Conservation (phyloP, 2,113 vertebrate species). For the Rallus limicola region DNA sequence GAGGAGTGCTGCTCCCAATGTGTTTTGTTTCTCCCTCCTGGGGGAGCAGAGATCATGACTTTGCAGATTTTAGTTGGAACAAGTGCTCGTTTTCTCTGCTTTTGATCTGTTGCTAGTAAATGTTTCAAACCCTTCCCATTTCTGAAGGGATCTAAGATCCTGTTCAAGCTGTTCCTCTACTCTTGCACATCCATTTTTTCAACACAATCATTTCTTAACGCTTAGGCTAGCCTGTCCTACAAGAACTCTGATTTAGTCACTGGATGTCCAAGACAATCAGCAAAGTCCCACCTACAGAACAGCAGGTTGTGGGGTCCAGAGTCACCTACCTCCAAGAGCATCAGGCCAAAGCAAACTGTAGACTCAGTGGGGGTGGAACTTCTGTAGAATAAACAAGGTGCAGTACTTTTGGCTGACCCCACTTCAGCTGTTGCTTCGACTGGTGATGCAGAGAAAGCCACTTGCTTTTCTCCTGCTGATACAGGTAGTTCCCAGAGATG, state of each 20-base stretch:
- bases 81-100: slow-evolving; percentile 46
- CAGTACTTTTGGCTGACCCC: background rate
- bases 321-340: background rate
- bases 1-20: background rate
- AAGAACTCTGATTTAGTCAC: accelerated
- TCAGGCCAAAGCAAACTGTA: background rate
- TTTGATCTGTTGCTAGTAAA: slow-evolving; percentile 31
- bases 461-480: background rate
- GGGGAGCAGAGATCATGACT: background rate
- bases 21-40: slow-evolving; percentile 21
- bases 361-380: background rate
- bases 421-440: background rate
- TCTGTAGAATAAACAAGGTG: background rate
- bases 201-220: background rate
- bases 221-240: background rate
- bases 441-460: background rate
- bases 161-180: background rate
- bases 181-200: background rate
- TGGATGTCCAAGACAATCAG: background rate
- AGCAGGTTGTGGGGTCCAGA: background rate
- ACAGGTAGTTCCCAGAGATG: background rate
- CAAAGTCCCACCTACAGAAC: background rate
- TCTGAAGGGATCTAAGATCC: background rate
- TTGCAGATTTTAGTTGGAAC: slow-evolving; percentile 50
- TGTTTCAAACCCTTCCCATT: background rate